Conservation (phyloP, 2,113 vertebrate genomes). For the Suncus etruscus region DNA sequence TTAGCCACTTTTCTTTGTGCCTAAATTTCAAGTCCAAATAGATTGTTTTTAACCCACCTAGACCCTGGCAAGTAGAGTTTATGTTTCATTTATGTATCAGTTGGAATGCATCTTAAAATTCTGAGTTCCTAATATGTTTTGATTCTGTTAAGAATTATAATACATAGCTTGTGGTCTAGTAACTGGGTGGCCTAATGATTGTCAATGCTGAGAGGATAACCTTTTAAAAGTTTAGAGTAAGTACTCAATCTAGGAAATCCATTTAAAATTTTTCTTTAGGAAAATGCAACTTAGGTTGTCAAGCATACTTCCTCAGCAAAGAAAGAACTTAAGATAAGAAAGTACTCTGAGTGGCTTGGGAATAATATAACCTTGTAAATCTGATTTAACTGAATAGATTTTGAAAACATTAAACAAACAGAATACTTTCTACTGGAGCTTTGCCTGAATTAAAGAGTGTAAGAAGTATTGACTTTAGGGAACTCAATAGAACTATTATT, state of each 20-base stretch:
- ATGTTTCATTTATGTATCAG: background rate
- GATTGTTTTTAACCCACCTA: background rate
- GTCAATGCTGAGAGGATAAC: background rate
- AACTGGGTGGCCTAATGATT: background rate
- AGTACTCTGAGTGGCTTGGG: background rate
- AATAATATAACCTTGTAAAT: constrained; percentile 21
- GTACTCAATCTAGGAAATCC: background rate
- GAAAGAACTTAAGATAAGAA: background rate
- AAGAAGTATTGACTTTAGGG: constrained; percentile 34
- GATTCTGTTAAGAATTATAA: background rate
- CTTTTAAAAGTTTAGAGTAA: background rate
- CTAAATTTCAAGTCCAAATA: background rate
- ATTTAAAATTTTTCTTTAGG: constrained; percentile 14
- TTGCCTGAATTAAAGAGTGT: constrained; percentile 49
- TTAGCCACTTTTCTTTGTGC: background rate
- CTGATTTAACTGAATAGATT: constrained; percentile 42
- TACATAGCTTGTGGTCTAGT: background rate
- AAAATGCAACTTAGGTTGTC: constrained; percentile 8
- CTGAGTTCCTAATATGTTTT: background rate
- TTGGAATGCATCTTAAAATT: background rate
- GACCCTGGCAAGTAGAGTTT: too few relatives aligned
- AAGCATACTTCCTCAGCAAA: constrained; percentile 23
- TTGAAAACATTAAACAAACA: constrained; percentile 52
- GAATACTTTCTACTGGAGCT: constrained; percentile 26
- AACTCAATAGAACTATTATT: constrained; percentile 31